Base-by-base conservation (phyloP, 2,113 vertebrate species). In the Thalassoma bifasciatum region DNA sequence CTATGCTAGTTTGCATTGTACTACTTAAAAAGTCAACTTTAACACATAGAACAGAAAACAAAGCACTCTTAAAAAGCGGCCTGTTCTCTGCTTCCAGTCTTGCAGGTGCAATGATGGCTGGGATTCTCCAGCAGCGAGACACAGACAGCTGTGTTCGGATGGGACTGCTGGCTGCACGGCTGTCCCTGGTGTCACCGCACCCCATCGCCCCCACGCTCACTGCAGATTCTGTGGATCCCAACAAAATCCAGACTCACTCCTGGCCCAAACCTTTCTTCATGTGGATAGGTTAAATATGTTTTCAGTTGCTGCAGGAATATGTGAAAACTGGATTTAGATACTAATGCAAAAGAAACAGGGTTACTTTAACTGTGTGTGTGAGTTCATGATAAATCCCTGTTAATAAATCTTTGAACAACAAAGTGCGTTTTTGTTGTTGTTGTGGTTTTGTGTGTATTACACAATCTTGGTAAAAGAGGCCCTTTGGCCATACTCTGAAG, bases 101-200 rank as follows among this genome's bases (percentile, higher is more conserved):
- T 76, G 94, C 95, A 80, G 95, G 95, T 23, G 95, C 94, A 21
- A 75, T 97, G 19, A 94, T 97, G 13, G 91, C 93, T 2, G 96
- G 96, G 17, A 89, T 96, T 9, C 83, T 96, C 4, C 91, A 91
- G 64, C 77, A 83, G 4, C 71, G 83, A 7, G 91, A 95, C 79
- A 94, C 95, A 3, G 87, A 94, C 58, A 91, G 75, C 72, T 97
- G 96, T 66, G 91, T 95, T 51, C 80, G 78, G 52, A 95, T 96
- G 93, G 93, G 93, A 11, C 93, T 97, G 5, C 82, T 95, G 21
- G 94, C 95, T 42, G 95, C 95, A 21, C 86, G 81, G 5, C 75
- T 94, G 59, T 94, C 94, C 16, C 90, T 97, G 69, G 49, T 75
- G 12, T 95, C 95, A 30, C 92, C 70, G 0, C 93, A 95, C 61